Conservation (phyloP, 1,140 invertebrate genomes). For the Lordiphosa stackelbergi region DNA sequence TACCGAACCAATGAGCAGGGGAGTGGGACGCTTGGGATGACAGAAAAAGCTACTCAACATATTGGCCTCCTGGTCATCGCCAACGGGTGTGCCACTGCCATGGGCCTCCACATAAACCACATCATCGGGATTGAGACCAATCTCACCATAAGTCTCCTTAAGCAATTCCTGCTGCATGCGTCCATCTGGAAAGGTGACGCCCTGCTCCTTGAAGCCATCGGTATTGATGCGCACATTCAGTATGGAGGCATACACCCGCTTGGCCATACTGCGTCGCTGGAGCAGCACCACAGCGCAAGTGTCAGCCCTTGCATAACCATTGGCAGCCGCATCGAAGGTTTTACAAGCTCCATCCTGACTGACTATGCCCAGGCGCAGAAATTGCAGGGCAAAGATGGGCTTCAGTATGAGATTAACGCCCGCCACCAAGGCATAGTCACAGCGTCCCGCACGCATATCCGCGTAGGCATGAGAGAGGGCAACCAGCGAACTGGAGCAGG, state of each 20-base stretch:
- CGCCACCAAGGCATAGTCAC: slow-evolving; percentile 95
- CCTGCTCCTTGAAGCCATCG: slow-evolving; percentile 92
- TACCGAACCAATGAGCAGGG: slow-evolving; percentile 94
- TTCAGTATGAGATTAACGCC: slow-evolving; percentile 91
- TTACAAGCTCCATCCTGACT: slow-evolving; percentile 92
- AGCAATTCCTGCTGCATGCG: slow-evolving; percentile 90
- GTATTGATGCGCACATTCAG: slow-evolving; percentile 92
- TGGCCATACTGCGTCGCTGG: slow-evolving; percentile 86
- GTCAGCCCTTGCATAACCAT: slow-evolving; percentile 96
- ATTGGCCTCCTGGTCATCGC: slow-evolving; percentile 98
- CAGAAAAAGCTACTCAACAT: slow-evolving; percentile 95
- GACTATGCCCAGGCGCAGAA: slow-evolving; percentile 87
- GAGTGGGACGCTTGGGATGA: slow-evolving; percentile 83
- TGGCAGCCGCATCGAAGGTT: slow-evolving; percentile 92
- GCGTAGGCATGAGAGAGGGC: slow-evolving; percentile 91
- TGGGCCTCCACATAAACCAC: slow-evolving; percentile 96
- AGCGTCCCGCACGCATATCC: slow-evolving; percentile 90
- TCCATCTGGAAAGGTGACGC: slow-evolving; percentile 94
- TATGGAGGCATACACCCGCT: slow-evolving; percentile 90
- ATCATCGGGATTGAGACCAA: slow-evolving; percentile 86
- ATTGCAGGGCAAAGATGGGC: slow-evolving; percentile 92
- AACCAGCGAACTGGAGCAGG: slow-evolving; percentile 94
- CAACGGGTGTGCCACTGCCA: slow-evolving; percentile 96
- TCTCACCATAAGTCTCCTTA: slow-evolving; percentile 88
- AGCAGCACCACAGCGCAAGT: slow-evolving; percentile 88